Evolutionary conservation across 2,888 invertebrate species (phyloP).

Genomic region (Argyresthia goedartella): DNA sequence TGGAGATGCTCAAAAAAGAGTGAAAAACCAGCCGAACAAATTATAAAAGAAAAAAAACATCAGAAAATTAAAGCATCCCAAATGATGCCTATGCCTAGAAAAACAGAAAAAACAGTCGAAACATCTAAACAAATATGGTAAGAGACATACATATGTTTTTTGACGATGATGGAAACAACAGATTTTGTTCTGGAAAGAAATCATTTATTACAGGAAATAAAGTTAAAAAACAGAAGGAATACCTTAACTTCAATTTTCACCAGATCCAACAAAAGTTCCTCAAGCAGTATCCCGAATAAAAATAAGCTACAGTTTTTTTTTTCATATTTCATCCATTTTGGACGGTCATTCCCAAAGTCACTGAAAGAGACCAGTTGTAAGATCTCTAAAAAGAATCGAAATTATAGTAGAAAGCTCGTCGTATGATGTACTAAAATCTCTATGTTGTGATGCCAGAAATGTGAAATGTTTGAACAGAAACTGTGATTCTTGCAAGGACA

Average conservation of each 20-base stretch:
- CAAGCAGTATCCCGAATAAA: neutral
- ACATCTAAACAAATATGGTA: too few species aligned
- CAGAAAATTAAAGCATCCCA: too few species aligned
- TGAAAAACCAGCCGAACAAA: too few species aligned
- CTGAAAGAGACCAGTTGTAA: neutral
- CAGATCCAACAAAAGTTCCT: neutral
- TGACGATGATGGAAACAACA: neutral
- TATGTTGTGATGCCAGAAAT: too few species aligned
- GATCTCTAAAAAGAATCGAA: neutral
- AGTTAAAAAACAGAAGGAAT: neutral
- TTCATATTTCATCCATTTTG: neutral
- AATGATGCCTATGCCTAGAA: too few species aligned
- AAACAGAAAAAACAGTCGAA: too few species aligned
- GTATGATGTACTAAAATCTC: too few species aligned
- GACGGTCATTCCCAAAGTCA: neutral
- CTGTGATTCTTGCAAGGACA: constrained; percentile 1
- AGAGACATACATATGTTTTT: too few species aligned
- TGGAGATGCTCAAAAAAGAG: too few species aligned
- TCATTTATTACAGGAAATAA: neutral
- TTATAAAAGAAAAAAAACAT: too few species aligned
- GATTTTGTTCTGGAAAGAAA: neutral
- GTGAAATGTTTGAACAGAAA: neutral
- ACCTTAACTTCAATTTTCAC: neutral
- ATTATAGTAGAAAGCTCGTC: too few species aligned
- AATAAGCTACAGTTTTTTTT: neutral